Evolutionary conservation across 2,888 invertebrate species (phyloP).

Genomic region (Amphimallon solstitiale): DNA sequence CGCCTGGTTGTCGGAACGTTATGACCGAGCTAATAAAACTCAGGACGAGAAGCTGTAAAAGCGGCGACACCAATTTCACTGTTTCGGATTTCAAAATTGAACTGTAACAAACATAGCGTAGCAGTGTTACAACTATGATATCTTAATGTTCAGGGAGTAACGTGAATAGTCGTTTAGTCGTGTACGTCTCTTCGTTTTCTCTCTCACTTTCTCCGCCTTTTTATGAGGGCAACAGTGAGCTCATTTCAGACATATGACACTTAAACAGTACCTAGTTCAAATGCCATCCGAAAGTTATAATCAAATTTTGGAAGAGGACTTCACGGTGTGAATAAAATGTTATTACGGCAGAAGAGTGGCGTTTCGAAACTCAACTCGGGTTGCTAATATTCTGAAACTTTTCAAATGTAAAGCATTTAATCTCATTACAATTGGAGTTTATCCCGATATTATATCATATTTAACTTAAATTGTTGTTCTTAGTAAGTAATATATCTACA

Average conservation of each 20-base stretch:
- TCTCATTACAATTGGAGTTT: not conserved
- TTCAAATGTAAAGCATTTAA: not conserved
- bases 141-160: constrained; percentile 5
- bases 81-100: constrained; percentile 12
- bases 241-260: constrained; percentile 17
- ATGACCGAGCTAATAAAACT: not conserved
- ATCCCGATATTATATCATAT: not conserved
- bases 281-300: constrained; percentile 24
- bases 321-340: constrained; percentile 3
- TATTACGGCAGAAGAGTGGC: constrained; percentile 17
- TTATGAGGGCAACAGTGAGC: not conserved
- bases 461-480: too few relatives aligned
- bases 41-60: constrained; percentile 4
- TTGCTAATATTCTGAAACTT: not conserved
- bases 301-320: constrained; percentile 2
- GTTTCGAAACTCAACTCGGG: not conserved
- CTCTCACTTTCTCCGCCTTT: not conserved
- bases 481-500: too few relatives aligned
- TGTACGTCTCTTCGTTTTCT: not conserved
- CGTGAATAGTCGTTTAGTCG: not conserved
- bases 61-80: not conserved
- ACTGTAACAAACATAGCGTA: not conserved
- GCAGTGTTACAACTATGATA: not conserved
- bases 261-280: constrained; percentile 20
- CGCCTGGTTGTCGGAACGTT: not conserved